Conservation (phyloP, 2,113 vertebrate species). For the Xenotilapia leptura region DNA sequence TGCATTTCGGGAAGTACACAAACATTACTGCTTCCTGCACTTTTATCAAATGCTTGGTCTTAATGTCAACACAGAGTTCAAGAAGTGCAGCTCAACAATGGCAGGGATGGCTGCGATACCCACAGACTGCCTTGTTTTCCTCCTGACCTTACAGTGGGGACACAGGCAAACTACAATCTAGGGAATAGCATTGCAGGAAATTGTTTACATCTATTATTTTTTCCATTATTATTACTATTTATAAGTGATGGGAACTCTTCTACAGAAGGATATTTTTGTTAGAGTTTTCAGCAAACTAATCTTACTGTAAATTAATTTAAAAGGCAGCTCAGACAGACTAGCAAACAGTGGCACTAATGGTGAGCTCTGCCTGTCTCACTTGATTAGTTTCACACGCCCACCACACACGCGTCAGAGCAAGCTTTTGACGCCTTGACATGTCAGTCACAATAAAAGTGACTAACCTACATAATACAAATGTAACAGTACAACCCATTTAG, state of each 20-base stretch:
- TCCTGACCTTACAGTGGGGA: neutral
- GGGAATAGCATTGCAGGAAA: neutral
- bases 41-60: neutral
- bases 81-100: neutral
- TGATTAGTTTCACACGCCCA: neutral
- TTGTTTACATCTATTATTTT: neutral
- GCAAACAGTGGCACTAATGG: neutral
- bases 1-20: neutral
- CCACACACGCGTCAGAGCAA: neutral
- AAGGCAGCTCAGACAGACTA: neutral
- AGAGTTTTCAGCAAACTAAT: neutral
- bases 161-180: neutral
- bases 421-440: neutral
- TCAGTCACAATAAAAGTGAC: conserved; percentile 2
- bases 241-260: conserved; percentile 1
- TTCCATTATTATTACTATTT: neutral
- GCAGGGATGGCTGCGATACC: neutral
- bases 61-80: neutral
- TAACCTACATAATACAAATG: neutral
- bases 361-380: neutral
- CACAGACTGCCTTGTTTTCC: neutral
- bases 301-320: conserved; percentile 11
- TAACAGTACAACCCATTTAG: neutral
- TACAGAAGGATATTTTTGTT: neutral
- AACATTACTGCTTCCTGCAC: neutral